phyloP scores from a whole-genome alignment of 1,140 invertebrate genomes.

The Drosophila lini region DNA sequence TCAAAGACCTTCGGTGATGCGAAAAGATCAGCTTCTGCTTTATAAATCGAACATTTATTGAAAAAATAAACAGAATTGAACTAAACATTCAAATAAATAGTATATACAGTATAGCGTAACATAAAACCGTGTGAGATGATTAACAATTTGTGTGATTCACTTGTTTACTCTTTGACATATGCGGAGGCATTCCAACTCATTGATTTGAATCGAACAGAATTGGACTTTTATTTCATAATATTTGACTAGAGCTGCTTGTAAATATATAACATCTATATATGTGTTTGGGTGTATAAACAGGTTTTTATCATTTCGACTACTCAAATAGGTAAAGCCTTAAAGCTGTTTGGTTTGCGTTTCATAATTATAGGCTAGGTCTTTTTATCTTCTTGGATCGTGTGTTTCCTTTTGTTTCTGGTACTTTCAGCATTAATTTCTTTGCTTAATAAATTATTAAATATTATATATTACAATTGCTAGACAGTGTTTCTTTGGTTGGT shows the following conservation, averaged over 20 bases:
- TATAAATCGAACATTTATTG: conserved; percentile 37
- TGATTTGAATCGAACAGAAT: conserved; percentile 45
- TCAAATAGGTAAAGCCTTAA: conserved; percentile 69
- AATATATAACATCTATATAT: conserved; percentile 63
- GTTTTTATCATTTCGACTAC: conserved; percentile 55
- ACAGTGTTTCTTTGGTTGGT: conserved; percentile 49
- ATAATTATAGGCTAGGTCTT: conserved; percentile 68
- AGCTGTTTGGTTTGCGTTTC: conserved; percentile 65
- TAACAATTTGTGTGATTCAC: conserved; percentile 46
- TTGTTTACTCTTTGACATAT: conserved; percentile 60
- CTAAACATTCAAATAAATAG: conserved; percentile 42
- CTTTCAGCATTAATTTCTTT: conserved; percentile 68
- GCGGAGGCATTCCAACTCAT: conserved; percentile 61
- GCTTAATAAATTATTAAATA: conserved; percentile 61
- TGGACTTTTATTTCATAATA: conserved; percentile 43
- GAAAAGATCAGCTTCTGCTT: conserved; percentile 3
- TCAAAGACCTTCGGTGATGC: conserved; percentile 4
- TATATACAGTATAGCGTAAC: conserved; percentile 37
- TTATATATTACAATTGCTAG: conserved; percentile 51
- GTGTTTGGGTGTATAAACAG: conserved; percentile 45
- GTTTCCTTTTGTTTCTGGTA: conserved; percentile 58
- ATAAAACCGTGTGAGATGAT: conserved; percentile 40
- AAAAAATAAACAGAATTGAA: conserved; percentile 41
- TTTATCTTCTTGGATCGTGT: conserved; percentile 55
- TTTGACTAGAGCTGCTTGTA: conserved; percentile 66